These are phyloP conservation scores for Acyrthosiphon pisum DNA, from an alignment of 1,140 invertebrate species.

Conservation along the genomic window DNA sequence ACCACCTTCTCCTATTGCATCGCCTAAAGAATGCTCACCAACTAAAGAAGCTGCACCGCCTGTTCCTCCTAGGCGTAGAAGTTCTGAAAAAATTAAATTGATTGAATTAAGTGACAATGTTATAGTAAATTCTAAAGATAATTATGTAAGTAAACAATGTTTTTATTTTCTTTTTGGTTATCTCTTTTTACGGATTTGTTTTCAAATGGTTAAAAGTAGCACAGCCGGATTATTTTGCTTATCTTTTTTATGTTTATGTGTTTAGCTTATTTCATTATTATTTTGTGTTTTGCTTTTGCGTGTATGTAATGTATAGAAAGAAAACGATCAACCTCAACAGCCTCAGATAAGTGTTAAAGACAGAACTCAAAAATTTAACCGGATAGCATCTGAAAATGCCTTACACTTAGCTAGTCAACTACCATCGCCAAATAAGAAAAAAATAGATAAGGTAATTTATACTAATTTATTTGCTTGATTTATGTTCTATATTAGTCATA, in stretches of 20 bases:
- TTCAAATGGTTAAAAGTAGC: constrained; percentile 20
- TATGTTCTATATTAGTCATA: not conserved
- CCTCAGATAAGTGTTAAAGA: constrained; percentile 84
- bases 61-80: constrained; percentile 68
- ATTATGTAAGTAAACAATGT: constrained; percentile 57
- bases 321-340: constrained; percentile 63
- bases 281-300: constrained; percentile 54
- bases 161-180: not conserved
- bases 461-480: not conserved
- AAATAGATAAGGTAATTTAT: constrained; percentile 70
- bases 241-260: not conserved
- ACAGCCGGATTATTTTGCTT: constrained; percentile 32
- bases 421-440: constrained; percentile 64
- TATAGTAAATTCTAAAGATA: constrained; percentile 50
- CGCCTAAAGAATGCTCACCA: constrained; percentile 56
- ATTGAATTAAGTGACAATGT: constrained; percentile 66
- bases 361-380: constrained; percentile 89
- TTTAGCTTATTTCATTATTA: constrained; percentile 50
- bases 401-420: constrained; percentile 64
- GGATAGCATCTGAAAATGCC: constrained; percentile 82
- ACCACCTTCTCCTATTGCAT: constrained; percentile 59
- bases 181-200: constrained; percentile 1
- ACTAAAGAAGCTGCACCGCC: constrained; percentile 63
- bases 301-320: constrained; percentile 44
- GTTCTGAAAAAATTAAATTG: constrained; percentile 66